phyloP scores from a whole-genome alignment of 2,797 vertebrate species.

The Dipus sagitta region DNA sequence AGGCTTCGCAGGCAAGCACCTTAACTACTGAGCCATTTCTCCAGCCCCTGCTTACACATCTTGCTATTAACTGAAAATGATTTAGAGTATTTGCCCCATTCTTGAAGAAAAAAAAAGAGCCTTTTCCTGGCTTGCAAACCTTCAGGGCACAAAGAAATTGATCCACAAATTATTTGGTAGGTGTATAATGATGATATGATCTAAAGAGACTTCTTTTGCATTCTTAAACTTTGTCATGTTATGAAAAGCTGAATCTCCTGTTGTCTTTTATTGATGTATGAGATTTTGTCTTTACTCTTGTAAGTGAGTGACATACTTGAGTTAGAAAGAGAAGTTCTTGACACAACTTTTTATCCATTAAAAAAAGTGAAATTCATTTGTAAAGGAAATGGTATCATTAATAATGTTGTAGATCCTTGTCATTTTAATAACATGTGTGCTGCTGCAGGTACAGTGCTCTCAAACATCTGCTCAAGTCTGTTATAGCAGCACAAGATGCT shows the following conservation, averaged over 20 bases:
- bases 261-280: conserved; percentile 69
- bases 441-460: conserved; percentile 77
- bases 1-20: too few relatives aligned
- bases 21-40: too few relatives aligned
- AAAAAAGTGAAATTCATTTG: conserved; percentile 80
- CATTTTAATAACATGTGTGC: conserved; percentile 78
- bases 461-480: conserved; percentile 83
- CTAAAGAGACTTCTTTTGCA: not conserved
- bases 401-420: conserved; percentile 78
- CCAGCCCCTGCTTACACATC: not conserved
- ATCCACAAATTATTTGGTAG: conserved; percentile 2
- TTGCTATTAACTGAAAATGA: not conserved
- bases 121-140: not conserved
- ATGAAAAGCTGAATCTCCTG: conserved; percentile 7
- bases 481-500: conserved; percentile 76
- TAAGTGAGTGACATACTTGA: conserved; percentile 72
- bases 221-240: conserved; percentile 15
- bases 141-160: not conserved
- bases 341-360: conserved; percentile 80
- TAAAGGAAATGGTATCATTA: conserved; percentile 83
- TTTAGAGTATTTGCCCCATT: not conserved
- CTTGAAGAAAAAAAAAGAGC: conserved; percentile 15
- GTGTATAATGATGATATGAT: not conserved
- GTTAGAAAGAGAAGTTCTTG: conserved; percentile 78
- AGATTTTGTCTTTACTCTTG: conserved; percentile 75